Evolutionary conservation across 2,797 vertebrate species (phyloP).

Genomic region (Gobionotothen gibberifrons): DNA sequence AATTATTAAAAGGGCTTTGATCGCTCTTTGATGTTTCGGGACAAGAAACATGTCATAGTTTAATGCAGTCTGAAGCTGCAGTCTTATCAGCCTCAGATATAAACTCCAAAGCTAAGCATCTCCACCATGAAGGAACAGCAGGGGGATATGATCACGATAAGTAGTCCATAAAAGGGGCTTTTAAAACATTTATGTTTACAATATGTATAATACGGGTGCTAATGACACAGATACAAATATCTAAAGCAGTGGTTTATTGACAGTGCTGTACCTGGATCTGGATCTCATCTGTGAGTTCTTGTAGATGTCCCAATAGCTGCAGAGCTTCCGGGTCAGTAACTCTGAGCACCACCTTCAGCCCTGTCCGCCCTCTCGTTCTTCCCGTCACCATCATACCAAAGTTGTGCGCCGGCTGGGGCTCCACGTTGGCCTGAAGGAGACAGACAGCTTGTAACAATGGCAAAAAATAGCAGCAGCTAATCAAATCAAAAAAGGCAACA

Average conservation of each 20-base stretch:
- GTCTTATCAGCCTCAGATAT: slow-evolving; percentile 62
- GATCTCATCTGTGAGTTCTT: slow-evolving; percentile 84
- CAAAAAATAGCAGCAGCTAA: slow-evolving; percentile 64
- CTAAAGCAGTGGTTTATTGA: background rate
- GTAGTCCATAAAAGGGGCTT: slow-evolving; percentile 6
- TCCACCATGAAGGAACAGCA: slow-evolving; percentile 31
- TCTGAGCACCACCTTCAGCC: slow-evolving; percentile 83
- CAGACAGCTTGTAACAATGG: slow-evolving; percentile 33
- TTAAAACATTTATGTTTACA: slow-evolving; percentile 22
- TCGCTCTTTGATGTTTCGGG: slow-evolving; percentile 61
- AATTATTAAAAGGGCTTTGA: slow-evolving; percentile 56
- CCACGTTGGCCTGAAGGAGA: slow-evolving; percentile 86
- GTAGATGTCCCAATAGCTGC: slow-evolving; percentile 71
- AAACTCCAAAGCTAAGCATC: slow-evolving; percentile 47
- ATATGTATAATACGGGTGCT: background rate
- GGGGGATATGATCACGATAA: slow-evolving; percentile 2
- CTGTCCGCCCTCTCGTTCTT: slow-evolving; percentile 82
- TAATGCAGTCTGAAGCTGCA: slow-evolving; percentile 64
- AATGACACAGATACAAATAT: background rate
- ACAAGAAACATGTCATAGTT: slow-evolving; percentile 56
- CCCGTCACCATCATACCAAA: slow-evolving; percentile 87
- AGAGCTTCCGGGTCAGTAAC: slow-evolving; percentile 66
- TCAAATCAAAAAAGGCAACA: slow-evolving; percentile 62
- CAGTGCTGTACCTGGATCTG: slow-evolving; percentile 85
- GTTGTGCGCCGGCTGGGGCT: slow-evolving; percentile 88